phyloP scores from a whole-genome alignment of 37 sponge, comb jelly and placozoan species.

The Axinella damicornis region DNA sequence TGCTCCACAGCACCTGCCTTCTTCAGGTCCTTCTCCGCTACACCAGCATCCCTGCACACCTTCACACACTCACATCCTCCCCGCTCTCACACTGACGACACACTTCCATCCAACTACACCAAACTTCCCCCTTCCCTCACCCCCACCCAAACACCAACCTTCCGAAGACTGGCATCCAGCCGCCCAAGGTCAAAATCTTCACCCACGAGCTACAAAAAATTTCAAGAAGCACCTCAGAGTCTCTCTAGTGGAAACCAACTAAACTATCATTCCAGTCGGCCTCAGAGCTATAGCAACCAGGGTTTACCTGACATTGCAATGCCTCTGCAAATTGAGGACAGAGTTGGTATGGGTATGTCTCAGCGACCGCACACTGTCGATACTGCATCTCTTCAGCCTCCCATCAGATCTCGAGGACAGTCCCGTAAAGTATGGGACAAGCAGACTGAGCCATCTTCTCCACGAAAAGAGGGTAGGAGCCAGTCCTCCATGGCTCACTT shows the following conservation, averaged over 20 bases:
- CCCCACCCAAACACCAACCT: conserved; percentile 10
- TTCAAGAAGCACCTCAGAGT: no score
- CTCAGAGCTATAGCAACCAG: background rate
- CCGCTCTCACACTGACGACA: background rate
- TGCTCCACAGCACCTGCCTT: no score
- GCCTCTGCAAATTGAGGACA: background rate
- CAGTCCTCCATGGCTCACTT: background rate
- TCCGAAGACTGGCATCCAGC: background rate
- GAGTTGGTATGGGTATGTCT: background rate
- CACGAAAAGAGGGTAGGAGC: no score
- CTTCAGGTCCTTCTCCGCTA: background rate
- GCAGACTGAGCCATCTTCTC: no score
- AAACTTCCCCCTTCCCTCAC: conserved; percentile 9
- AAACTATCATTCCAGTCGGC: background rate
- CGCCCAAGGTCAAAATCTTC: background rate
- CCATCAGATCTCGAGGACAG: background rate
- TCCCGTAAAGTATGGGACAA: conserved; percentile 1
- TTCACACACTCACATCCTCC: background rate
- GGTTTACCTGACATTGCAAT: background rate
- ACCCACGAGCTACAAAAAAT: background rate
- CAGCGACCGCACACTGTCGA: background rate
- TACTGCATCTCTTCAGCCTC: background rate
- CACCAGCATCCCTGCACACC: background rate
- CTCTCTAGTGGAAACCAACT: no score
- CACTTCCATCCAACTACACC: background rate